These are phyloP conservation scores for Morphnarchus princeps DNA, from an alignment of 2,113 vertebrate genomes.

Conservation along the genomic window DNA sequence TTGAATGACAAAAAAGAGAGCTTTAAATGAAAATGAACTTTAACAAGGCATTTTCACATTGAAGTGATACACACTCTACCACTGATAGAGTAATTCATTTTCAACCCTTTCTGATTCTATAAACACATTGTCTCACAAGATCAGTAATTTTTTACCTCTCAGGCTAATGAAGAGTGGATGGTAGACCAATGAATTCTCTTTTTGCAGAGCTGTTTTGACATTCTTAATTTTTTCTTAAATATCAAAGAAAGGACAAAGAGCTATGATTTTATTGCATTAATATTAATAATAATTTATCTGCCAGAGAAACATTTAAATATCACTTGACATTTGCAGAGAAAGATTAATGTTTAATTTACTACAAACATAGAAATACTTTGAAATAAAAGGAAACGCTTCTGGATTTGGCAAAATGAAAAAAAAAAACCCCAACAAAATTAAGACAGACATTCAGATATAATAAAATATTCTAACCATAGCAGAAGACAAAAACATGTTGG, in stretches of 20 bases:
- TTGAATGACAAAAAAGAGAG: conserved; percentile 71
- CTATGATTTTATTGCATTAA: conserved; percentile 67
- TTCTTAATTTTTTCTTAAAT: conserved; percentile 70
- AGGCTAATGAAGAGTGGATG: conserved; percentile 56
- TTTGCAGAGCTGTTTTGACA: conserved; percentile 59
- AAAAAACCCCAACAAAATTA: conserved; percentile 20
- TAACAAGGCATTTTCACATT: conserved; percentile 72
- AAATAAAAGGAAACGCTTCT: conserved; percentile 61
- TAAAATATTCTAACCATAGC: conserved; percentile 43
- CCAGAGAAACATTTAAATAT: conserved; percentile 73
- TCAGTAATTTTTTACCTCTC: conserved; percentile 79
- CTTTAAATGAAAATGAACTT: conserved; percentile 81
- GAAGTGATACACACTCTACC: conserved; percentile 64
- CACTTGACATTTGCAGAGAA: conserved; percentile 70
- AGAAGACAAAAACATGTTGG: conserved; percentile 46
- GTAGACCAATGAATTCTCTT: conserved; percentile 57
- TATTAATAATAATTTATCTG: conserved; percentile 75
- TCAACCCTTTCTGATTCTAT: conserved; percentile 76
- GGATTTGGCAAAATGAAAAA: conserved; percentile 50
- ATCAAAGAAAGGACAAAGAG: conserved; percentile 71
- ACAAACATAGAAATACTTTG: conserved; percentile 66
- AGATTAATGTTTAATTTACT: conserved; percentile 75
- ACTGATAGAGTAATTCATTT: conserved; percentile 81
- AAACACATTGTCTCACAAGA: conserved; percentile 80
- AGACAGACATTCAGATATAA: conserved; percentile 38